These are phyloP conservation scores for Synanthedon myopaeformis DNA, from an alignment of 2,888 invertebrate genomes.

Conservation along the genomic window DNA sequence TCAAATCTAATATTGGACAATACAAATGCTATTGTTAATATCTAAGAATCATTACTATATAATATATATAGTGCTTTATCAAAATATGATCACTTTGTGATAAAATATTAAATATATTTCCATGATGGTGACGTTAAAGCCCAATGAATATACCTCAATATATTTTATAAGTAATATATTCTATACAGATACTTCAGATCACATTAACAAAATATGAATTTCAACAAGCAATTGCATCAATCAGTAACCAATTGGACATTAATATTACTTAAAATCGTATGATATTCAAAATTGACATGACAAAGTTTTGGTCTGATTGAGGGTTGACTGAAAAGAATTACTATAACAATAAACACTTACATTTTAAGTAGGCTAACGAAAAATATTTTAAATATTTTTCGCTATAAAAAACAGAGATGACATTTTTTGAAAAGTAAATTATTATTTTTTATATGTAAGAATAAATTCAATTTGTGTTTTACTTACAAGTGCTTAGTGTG, in stretches of 20 bases:
- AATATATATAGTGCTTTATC: slow-evolving; percentile 42
- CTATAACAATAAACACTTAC: background rate
- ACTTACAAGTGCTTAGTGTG: slow-evolving; percentile 61
- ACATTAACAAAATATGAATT: slow-evolving; percentile 61
- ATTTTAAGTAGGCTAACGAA: background rate
- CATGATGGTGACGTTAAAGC: background rate
- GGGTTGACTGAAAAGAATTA: slow-evolving; percentile 23
- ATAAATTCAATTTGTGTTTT: slow-evolving; percentile 11
- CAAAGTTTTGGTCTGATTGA: slow-evolving; percentile 49
- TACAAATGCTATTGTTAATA: background rate
- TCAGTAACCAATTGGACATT: slow-evolving; percentile 40
- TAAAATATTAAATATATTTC: slow-evolving; percentile 33
- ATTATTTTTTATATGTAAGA: background rate
- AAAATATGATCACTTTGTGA: slow-evolving; percentile 49
- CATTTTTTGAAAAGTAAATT: background rate
- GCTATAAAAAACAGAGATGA: background rate
- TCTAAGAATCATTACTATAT: background rate
- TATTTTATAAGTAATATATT: background rate
- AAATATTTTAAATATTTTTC: too few species aligned
- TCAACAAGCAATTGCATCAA: slow-evolving; percentile 39
- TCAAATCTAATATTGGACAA: background rate
- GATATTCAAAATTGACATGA: slow-evolving; percentile 64
- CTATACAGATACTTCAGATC: slow-evolving; percentile 46
- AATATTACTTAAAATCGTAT: slow-evolving; percentile 41
- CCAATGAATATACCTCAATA: background rate